Conservation (phyloP, 2,888 invertebrate species). For the Ecdyonurus torrentis region DNA sequence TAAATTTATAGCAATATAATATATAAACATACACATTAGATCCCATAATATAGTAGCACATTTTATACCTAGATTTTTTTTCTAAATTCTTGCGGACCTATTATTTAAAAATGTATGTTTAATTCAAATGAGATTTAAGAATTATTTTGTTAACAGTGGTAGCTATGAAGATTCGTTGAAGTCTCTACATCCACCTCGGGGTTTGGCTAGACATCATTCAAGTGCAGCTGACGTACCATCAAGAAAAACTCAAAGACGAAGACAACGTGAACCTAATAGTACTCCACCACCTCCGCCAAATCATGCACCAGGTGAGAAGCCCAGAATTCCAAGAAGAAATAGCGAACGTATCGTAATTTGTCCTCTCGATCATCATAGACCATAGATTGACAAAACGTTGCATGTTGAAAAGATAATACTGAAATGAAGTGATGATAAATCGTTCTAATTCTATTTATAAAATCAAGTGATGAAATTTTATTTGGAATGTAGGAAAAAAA, state of each 20-base stretch:
- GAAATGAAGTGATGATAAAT: too few species aligned
- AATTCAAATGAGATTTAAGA: too few species aligned
- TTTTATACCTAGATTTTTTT: too few species aligned
- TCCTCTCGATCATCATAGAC: not conserved
- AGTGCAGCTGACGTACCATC: not conserved
- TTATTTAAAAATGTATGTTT: too few species aligned
- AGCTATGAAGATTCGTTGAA: constrained; percentile 71
- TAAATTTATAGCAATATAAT: too few species aligned
- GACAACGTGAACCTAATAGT: constrained; percentile 9
- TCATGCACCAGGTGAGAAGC: not conserved
- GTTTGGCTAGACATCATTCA: constrained; percentile 3
- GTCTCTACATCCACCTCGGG: constrained; percentile 35
- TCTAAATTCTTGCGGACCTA: too few species aligned
- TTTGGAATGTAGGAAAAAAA: too few species aligned
- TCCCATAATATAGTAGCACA: too few species aligned
- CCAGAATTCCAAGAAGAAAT: not conserved
- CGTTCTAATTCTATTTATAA: too few species aligned
- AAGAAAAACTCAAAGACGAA: not conserved
- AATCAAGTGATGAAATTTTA: too few species aligned
- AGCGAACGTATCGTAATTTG: not conserved
- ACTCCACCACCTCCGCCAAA: constrained; percentile 4
- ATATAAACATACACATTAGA: too few species aligned
- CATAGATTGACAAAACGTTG: not conserved
- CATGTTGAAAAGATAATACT: too few species aligned
- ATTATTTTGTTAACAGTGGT: constrained; percentile 32